These are phyloP conservation scores for Synanthedon andrenaeformis DNA, from an alignment of 2,888 invertebrate species.

Conservation along the genomic window DNA sequence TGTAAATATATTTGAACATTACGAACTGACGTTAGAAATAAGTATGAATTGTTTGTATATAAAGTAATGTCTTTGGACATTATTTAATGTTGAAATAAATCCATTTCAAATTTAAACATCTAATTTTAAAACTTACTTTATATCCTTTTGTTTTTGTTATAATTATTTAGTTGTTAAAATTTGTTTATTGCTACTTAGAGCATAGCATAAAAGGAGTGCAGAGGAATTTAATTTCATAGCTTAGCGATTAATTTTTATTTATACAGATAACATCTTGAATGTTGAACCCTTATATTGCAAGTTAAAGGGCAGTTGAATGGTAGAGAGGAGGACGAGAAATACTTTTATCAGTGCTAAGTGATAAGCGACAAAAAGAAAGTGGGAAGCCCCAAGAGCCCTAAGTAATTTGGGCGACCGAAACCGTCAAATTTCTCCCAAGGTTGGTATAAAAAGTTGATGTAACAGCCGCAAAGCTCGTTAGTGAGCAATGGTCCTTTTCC, in stretches of 20 bases:
- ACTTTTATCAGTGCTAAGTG: neutral
- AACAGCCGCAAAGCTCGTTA: conserved; percentile 20
- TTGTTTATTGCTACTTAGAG: no score
- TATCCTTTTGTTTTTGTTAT: no score
- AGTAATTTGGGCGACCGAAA: conserved; percentile 16
- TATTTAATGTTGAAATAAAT: conserved; percentile 63
- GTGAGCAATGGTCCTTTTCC: conserved; percentile 11
- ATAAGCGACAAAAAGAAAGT: conserved; percentile 1
- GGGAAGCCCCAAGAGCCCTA: neutral
- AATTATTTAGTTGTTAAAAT: no score
- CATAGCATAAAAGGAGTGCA: no score
- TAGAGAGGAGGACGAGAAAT: neutral
- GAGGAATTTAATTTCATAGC: no score
- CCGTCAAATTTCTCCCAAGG: conserved; percentile 19
- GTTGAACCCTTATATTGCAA: neutral
- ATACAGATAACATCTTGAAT: no score
- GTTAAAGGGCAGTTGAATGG: neutral
- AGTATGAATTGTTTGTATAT: conserved; percentile 49
- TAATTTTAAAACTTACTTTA: neutral
- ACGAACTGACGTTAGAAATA: conserved; percentile 49
- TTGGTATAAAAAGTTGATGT: conserved; percentile 22
- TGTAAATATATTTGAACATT: conserved; percentile 31
- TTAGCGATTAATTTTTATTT: no score
- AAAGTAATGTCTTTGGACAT: conserved; percentile 36
- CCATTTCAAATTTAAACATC: neutral